Evolutionary conservation across 2,113 vertebrate species (phyloP), one percentile per base, ranked within the genome.

Genomic region (Microcebus murinus): DNA sequence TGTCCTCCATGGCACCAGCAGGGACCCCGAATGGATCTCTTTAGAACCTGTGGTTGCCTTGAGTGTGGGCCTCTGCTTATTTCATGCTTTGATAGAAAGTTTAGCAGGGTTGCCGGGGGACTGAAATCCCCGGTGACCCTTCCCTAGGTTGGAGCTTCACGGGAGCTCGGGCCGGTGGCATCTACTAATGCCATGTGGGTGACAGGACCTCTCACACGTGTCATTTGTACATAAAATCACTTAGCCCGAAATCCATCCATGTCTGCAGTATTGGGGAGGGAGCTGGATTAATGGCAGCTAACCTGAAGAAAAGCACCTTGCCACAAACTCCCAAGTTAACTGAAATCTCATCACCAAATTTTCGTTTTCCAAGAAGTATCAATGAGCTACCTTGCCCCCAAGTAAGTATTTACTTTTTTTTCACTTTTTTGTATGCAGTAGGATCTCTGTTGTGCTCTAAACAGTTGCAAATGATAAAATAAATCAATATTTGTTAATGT

Each of bases 401-500:
- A 96, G 96, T 95, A 96, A 90, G 93, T 97, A 81, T 97, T 97
- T 97, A 68, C 65, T 91, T 92, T 85, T 77, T 65, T 84, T 68
- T 91, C 6, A 42, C 42, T 92, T 48, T 84, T 77, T 61, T 84
- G 52, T 68, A 20, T 93, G 93, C 92, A 76, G 50, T 79, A 97
- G 97, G 77, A 90, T 94, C 71, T 93, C 96, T 97, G 74, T 96
- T 97, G 97, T 93, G 90, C 83, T 20, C 96, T 97, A 98, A 98
- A 98, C 95, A 98, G 98, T 98, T 98, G 98, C 98, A 98, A 98
- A 99, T 98, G 98, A 98, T 98, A 98, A 98, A 94, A 98, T 97
- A 98, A 99, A 99, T 99, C 98, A 98, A 98, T 99, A 98, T 98
- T 98, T 98, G 98, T 98, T 98, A 98, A 98, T 98, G 98, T 98